These are phyloP conservation scores for Varanus salvator DNA, from an alignment of 2,113 vertebrate species.

Conservation along the genomic window DNA sequence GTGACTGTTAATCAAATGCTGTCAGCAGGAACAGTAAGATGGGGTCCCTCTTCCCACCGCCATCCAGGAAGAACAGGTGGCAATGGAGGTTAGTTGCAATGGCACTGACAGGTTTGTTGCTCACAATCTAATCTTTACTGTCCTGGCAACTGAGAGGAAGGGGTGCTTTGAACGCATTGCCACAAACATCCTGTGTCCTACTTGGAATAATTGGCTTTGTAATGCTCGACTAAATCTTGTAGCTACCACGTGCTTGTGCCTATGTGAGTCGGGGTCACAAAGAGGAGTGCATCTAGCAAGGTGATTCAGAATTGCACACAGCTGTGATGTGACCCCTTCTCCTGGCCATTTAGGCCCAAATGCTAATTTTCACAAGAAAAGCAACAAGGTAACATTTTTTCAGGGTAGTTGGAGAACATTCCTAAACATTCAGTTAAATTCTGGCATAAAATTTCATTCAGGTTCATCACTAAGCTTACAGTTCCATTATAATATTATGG, in stretches of 20 bases:
- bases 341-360: too few relatives aligned
- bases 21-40: slow-evolving; percentile 71
- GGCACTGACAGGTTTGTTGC: slow-evolving; percentile 63
- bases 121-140: slow-evolving; percentile 59
- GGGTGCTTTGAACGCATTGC: slow-evolving; percentile 47
- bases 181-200: slow-evolving; percentile 64
- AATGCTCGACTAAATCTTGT: slow-evolving; percentile 9
- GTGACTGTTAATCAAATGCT: slow-evolving; percentile 83
- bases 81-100: slow-evolving; percentile 68
- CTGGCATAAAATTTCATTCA: background rate
- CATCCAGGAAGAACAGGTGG: slow-evolving; percentile 55
- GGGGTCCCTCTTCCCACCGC: slow-evolving; percentile 45
- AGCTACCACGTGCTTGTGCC: background rate
- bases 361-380: too few relatives aligned
- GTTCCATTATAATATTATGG: background rate
- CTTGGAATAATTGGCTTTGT: slow-evolving; percentile 65
- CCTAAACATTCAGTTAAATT: background rate
- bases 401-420: background rate
- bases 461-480: background rate
- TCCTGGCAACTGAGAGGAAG: slow-evolving; percentile 35
- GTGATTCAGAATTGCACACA: background rate
- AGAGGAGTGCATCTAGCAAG: background rate
- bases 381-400: background rate
- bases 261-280: background rate
- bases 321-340: background rate